These are phyloP conservation scores for Danaus melanippus DNA, from an alignment of 1,140 invertebrate species.

Conservation along the genomic window DNA sequence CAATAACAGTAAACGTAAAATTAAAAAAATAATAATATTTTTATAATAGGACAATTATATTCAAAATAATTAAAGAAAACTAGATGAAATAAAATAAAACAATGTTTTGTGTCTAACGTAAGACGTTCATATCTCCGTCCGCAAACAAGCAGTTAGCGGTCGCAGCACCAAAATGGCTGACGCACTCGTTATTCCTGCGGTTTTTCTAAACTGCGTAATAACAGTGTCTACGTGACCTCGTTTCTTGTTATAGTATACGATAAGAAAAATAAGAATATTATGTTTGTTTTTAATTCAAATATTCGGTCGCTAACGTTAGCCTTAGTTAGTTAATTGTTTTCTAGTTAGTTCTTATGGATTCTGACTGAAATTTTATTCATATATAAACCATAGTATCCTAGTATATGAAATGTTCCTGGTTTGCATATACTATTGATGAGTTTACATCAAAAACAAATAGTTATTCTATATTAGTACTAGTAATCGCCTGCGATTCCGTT, in stretches of 20 bases:
- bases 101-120: constrained; percentile 3
- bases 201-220: constrained; percentile 17
- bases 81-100: not conserved
- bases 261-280: constrained; percentile 1
- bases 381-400: too few relatives aligned
- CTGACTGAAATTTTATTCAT: too few relatives aligned
- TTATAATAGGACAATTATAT: too few relatives aligned
- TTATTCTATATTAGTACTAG: too few relatives aligned
- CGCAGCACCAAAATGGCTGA: constrained; percentile 1
- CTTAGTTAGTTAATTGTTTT: too few relatives aligned
- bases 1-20: too few relatives aligned
- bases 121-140: constrained; percentile 2
- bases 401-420: too few relatives aligned
- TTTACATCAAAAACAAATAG: too few relatives aligned
- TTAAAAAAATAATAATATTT: too few relatives aligned
- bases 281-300: not conserved
- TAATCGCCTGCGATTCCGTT: too few relatives aligned
- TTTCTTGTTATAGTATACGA: not conserved
- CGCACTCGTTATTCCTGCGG: constrained; percentile 4
- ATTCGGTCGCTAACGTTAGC: constrained; percentile 4
- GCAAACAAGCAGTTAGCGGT: constrained; percentile 6
- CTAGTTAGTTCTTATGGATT: too few relatives aligned
- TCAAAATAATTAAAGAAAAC: not conserved
- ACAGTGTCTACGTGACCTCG: constrained; percentile 12
- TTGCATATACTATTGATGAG: too few relatives aligned